Evolutionary conservation across 2,797 vertebrate species (phyloP), one percentile per base, ranked within the genome.

Genomic region (Danio jaintianensis): DNA sequence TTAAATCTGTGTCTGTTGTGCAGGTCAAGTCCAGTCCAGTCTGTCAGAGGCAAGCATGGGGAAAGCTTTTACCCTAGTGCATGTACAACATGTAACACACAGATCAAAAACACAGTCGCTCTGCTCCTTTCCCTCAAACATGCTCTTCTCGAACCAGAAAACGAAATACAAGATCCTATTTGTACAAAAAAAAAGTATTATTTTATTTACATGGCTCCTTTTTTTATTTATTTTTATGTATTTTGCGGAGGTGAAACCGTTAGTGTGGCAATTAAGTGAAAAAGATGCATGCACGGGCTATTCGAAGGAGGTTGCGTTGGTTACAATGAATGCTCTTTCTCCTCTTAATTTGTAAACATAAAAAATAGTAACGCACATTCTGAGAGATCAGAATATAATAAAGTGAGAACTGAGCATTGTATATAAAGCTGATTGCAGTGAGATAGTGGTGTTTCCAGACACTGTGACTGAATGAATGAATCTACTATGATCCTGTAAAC

Each of bases 141-240:
- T 95, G 91, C 94, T 91, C 64, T 91, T 90, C 90, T 88, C 82
- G 86, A 89, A 91, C 89, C 90, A 81, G 56, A 91, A 89, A 89
- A 88, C 88, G 85, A 90, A 90, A 91, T 91, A 93, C 87, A 92
- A 94, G 93, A 90, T 92, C 75, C 81, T 85, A 91, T 89, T 93
- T 89, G 93, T 92, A 94, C 86, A 94, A 94, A 93, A 93, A 85
- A 93, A 94, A 90, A 82, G 83, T 91, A 92, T 82, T 29, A 15
- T 43, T n/a, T 87, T 97, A 98, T 98, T 93, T 98, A 99, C 97
- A 99, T 88, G 88, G 88, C 93, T 94, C 93, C 84, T 92, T 95
- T 94, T n/a, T 29, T 94, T 94, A 94, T 94, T 40, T 79, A 53
- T 55, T 75, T 75, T 48, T 53, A 29, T 43, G 42, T 76, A 38